A percentile compares a stretch with the other conserved stretches of the same genome.
Conservation (phyloP, 2,888 invertebrate genomes). For the Coremacera marginata region DNA sequence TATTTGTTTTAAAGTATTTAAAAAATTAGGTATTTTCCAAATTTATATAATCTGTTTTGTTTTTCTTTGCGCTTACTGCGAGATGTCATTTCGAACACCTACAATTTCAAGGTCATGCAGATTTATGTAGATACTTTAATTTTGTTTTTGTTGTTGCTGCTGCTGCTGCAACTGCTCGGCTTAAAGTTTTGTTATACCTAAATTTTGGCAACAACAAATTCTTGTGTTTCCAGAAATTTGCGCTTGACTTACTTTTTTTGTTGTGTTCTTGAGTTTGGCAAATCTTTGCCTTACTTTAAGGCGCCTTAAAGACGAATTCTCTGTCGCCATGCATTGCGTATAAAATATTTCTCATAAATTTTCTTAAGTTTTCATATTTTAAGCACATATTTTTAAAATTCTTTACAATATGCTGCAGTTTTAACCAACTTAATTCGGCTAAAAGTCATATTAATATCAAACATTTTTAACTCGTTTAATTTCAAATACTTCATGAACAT, state of each 20-base stretch:
- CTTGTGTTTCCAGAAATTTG: not conserved
- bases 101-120: constrained; percentile 28
- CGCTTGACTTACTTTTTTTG: not conserved
- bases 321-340: no score
- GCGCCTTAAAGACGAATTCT: not conserved
- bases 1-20: not conserved
- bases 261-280: not conserved
- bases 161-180: not conserved
- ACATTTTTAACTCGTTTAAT: no score
- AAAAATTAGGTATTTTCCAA: no score
- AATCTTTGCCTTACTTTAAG: not conserved
- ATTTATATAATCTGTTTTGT: not conserved
- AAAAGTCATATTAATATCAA: no score
- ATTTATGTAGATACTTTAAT: constrained; percentile 8
- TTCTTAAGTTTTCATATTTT: no score
- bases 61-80: not conserved
- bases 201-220: not conserved
- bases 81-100: not conserved
- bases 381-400: no score
- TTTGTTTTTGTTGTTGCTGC: not conserved
- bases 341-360: not conserved
- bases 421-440: no score
- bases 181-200: constrained; percentile 13
- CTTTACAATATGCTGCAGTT: no score
- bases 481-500: no score